Conservation (phyloP, 2,113 vertebrate genomes). For the Rhinopomastus cyanomelas region DNA sequence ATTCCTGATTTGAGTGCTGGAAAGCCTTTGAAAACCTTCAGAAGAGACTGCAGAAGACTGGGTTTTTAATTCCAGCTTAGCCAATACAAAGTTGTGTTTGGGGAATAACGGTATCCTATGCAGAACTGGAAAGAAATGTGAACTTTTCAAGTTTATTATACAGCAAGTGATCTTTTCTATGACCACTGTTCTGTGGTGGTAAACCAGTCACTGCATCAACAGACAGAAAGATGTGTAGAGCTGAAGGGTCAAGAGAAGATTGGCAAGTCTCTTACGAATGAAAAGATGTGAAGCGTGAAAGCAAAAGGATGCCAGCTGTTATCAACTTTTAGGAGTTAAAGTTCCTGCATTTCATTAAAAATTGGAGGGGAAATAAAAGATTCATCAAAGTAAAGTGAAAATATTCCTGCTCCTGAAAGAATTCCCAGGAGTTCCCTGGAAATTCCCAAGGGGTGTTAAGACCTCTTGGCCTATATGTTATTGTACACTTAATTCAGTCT, state of each 20-base stretch:
- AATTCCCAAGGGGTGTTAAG: background rate
- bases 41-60: background rate
- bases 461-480: background rate
- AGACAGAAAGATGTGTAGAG: slow-evolving; percentile 23
- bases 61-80: slow-evolving; percentile 14
- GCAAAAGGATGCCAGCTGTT: slow-evolving; percentile 52
- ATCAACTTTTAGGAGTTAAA: slow-evolving; percentile 46
- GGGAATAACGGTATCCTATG: background rate
- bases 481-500: background rate
- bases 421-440: background rate
- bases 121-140: background rate
- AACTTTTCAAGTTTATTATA: slow-evolving; percentile 16
- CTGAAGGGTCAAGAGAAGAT: slow-evolving; percentile 45
- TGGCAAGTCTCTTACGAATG: slow-evolving; percentile 42
- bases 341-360: slow-evolving; percentile 46
- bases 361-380: slow-evolving; percentile 18
- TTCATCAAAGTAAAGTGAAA: slow-evolving; percentile 38
- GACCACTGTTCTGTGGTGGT: background rate
- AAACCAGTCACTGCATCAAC: slow-evolving; percentile 10
- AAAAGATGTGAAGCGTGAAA: slow-evolving; percentile 48
- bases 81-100: background rate
- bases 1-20: background rate
- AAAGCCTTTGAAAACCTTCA: slow-evolving; percentile 44
- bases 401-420: slow-evolving; percentile 8
- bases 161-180: background rate